Percentiles rank a stretch among this genome's conserved stretches.
Conservation (phyloP, 2,888 invertebrate genomes). For the Altica lythri region DNA sequence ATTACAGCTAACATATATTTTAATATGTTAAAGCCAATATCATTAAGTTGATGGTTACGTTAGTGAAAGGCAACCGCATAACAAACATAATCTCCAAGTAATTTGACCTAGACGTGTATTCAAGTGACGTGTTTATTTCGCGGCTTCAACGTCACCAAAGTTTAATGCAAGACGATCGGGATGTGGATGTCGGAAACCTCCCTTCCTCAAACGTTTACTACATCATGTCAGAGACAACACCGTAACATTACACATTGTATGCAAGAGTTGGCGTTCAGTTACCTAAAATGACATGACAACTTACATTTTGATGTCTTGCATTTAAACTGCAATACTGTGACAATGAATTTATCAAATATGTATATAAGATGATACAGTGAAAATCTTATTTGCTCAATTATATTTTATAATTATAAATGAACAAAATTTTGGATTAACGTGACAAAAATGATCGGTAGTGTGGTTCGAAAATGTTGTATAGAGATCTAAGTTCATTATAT, state of each 20-base stretch:
- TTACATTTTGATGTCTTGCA: constrained; percentile 46
- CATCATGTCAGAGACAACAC: constrained; percentile 33
- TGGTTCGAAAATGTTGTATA: too few species aligned
- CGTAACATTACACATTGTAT: constrained; percentile 41
- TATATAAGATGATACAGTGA: too few species aligned
- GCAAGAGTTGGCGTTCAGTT: constrained; percentile 43
- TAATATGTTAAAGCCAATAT: neutral
- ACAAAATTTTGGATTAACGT: too few species aligned
- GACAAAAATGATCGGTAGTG: too few species aligned
- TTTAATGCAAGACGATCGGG: constrained; percentile 26
- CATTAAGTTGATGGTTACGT: neutral
- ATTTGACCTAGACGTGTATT: constrained; percentile 16
- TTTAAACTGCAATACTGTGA: constrained; percentile 6
- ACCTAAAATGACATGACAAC: constrained; percentile 52
- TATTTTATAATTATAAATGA: too few species aligned
- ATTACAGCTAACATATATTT: neutral
- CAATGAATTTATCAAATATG: too few species aligned
- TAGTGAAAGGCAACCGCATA: too few species aligned
- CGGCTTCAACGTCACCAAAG: constrained; percentile 21
- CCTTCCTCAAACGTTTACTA: constrained; percentile 18
- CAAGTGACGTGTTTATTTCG: constrained; percentile 23
- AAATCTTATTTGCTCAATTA: too few species aligned
- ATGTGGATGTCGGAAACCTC: constrained; percentile 11
- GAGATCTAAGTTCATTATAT: too few species aligned
- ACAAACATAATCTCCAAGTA: constrained; percentile 18